A percentile compares a stretch with the other conserved stretches of the same genome.
Conservation (phyloP, 2,113 vertebrate species). For the Cacatua alba region DNA sequence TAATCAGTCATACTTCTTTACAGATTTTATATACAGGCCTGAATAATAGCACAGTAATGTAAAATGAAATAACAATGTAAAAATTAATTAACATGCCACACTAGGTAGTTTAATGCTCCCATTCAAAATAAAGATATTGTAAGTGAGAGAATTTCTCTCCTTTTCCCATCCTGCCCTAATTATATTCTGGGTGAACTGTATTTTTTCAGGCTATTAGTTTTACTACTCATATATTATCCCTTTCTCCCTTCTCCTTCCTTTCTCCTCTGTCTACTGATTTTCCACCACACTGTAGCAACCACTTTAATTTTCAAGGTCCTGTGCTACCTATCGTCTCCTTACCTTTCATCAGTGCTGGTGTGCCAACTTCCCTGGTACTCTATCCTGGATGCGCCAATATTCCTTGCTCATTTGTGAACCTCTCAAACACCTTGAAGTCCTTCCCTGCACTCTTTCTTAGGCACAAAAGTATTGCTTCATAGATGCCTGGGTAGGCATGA, state of each 20-base stretch:
- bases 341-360: not conserved
- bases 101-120: not conserved
- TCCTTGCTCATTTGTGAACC: not conserved
- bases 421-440: not conserved
- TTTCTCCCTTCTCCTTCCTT: not conserved
- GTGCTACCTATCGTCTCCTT: not conserved
- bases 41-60: not conserved
- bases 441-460: not conserved
- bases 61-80: not conserved
- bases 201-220: not conserved
- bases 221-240: not conserved
- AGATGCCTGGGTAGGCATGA: not conserved
- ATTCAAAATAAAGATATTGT: not conserved
- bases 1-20: conserved; percentile 12
- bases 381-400: not conserved
- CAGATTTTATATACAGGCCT: not conserved
- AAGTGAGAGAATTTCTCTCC: not conserved
- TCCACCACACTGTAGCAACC: not conserved
- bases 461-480: not conserved
- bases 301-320: not conserved
- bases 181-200: not conserved
- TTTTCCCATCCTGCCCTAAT: not conserved
- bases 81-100: conserved; percentile 13
- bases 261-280: not conserved
- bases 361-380: not conserved